Percentiles rank a stretch among this genome's conserved stretches.
These are phyloP conservation scores for Cirrhinus molitorella DNA, from an alignment of 2,797 vertebrate species.

Conservation along the genomic window DNA sequence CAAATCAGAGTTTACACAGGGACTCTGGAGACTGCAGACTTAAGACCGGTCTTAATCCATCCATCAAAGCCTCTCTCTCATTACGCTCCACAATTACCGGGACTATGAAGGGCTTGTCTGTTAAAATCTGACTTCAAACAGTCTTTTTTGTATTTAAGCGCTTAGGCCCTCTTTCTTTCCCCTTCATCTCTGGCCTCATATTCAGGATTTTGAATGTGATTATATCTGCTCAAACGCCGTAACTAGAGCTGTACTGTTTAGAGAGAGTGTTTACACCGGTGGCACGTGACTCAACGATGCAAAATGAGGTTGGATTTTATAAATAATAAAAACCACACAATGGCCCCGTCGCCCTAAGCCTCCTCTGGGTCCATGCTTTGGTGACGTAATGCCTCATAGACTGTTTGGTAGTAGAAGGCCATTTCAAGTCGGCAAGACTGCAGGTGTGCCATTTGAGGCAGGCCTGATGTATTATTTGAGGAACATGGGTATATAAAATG, in stretches of 20 bases:
- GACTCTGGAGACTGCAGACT: slow-evolving; percentile 51
- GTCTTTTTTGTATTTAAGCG: slow-evolving; percentile 32
- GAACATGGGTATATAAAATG: neutral
- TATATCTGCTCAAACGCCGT: slow-evolving; percentile 32
- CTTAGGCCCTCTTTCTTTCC: slow-evolving; percentile 21
- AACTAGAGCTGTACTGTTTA: slow-evolving; percentile 16
- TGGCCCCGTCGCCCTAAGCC: neutral
- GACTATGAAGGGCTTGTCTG: slow-evolving; percentile 31
- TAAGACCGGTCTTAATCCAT: slow-evolving; percentile 53
- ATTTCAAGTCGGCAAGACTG: neutral
- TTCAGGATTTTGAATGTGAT: slow-evolving; percentile 42
- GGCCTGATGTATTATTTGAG: neutral
- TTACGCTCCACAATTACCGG: slow-evolving; percentile 52
- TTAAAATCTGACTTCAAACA: slow-evolving; percentile 41
- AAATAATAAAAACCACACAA: slow-evolving; percentile 12
- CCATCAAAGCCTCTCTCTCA: slow-evolving; percentile 53
- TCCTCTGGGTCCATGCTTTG: neutral
- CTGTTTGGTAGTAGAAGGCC: neutral
- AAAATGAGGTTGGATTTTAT: slow-evolving; percentile 1
- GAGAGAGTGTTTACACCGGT: slow-evolving; percentile 19
- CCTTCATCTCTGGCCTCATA: slow-evolving; percentile 36
- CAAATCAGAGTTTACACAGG: slow-evolving; percentile 55
- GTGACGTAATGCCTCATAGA: neutral
- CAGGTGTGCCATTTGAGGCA: neutral
- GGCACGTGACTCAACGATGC: slow-evolving; percentile 12